Percentiles rank a stretch among this genome's conserved stretches.
Evolutionary conservation across 2,888 invertebrate species (phyloP).

Genomic region (Epicampocera succincta): DNA sequence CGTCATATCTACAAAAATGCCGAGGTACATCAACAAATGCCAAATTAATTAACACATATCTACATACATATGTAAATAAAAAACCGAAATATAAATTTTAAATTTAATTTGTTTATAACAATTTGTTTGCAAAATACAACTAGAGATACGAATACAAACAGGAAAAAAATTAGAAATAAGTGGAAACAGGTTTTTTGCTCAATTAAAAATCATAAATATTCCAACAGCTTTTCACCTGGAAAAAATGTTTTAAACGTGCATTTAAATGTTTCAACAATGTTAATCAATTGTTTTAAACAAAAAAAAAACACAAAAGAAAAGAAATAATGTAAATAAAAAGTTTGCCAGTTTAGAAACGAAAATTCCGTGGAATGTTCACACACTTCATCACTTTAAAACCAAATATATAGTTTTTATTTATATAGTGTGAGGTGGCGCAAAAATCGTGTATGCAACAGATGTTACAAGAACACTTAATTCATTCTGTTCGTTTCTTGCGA

Average conservation of each 20-base stretch:
- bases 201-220: slow-evolving; percentile 31
- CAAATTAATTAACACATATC: no score
- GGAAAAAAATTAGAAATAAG: neutral
- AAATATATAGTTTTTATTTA: no score
- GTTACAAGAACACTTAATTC: no score
- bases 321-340: neutral
- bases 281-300: slow-evolving; percentile 27
- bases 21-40: no score
- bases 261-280: slow-evolving; percentile 31
- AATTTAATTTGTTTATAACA: slow-evolving; percentile 50
- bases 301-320: neutral
- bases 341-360: slow-evolving; percentile 9
- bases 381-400: neutral
- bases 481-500: no score
- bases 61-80: neutral
- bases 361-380: slow-evolving; percentile 19
- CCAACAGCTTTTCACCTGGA: slow-evolving; percentile 33
- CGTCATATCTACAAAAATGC: slow-evolving; percentile 59
- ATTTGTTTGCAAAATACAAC: slow-evolving; percentile 15
- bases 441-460: no score
- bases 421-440: no score
- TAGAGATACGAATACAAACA: neutral
- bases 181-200: neutral
- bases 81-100: slow-evolving; percentile 1
- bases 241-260: slow-evolving; percentile 12